Evolutionary conservation across 2,888 invertebrate genomes (phyloP), one percentile per base, ranked within the genome.

Genomic region (Bellardia pandia): DNA sequence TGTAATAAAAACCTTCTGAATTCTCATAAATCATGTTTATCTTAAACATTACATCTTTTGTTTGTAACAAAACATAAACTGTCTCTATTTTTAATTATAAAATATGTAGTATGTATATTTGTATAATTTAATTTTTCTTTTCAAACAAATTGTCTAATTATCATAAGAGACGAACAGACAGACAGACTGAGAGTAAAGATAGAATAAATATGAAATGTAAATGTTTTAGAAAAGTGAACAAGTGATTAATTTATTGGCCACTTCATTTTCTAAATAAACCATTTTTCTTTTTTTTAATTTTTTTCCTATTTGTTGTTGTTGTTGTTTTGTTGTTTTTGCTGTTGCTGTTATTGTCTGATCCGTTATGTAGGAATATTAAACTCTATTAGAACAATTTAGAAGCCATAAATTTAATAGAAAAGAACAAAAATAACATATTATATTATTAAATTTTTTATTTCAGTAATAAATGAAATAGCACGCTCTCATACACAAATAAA

Each of bases 341-440:
- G 45, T 13, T 69, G n/a, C 16, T 48, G 23, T 14, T 6, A 23
- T 8, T 45, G 11, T 37, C 37, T 37, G 7, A 16, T 30, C 6
- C 53, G n/a, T n/a, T 45, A 0, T 45, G 14, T 11, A 40, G 4
- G 37, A 53, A 5, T 71, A 53, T 71, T n/a, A 37, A 71, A 71
- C 56, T 53, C 71, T 13, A 16, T 72, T 72, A 66, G 14, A 76
- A 68, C 62, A 66, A 72, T 77, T 81, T 86, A 68, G 60, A 77
- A 82, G 56, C 37, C 60, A 86, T 86, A 82, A 74, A 86, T 86
- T 82, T 78, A 45, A 60, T 14, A 74, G n/a, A 51, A 75, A 60
- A 64, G 53, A 45, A 48, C 53, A 81, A 33, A n/a, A 48, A 66
- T n/a, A 40, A 40, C 40, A 40, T 79, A 23, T 60, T 56, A 16